Percentiles rank a stretch among this genome's conserved stretches.
These are phyloP conservation scores for Nyleta sp. DNA, from an alignment of 2,888 invertebrate species.

Conservation along the genomic window DNA sequence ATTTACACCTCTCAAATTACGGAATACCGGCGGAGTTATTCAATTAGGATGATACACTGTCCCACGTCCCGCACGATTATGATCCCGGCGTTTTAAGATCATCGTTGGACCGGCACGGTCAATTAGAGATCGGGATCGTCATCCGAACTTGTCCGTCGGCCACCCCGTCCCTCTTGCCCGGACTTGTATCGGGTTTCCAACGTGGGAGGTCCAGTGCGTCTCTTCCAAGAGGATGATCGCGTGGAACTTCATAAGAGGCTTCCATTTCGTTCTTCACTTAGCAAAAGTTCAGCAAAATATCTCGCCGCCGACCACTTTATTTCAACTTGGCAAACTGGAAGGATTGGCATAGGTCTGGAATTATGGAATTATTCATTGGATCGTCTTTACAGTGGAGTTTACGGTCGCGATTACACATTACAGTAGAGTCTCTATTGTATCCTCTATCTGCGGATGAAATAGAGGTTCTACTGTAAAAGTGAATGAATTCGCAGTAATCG, in stretches of 20 bases:
- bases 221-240: conserved; percentile 80
- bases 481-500: no score
- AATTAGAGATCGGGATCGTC: conserved; percentile 81
- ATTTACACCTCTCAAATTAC: conserved; percentile 62
- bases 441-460: no score
- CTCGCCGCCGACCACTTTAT: neutral
- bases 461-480: no score
- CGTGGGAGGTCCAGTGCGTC: conserved; percentile 81
- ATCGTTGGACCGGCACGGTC: conserved; percentile 77
- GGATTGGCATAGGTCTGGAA: conserved; percentile 1
- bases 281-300: conserved; percentile 44
- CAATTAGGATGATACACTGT: conserved; percentile 71
- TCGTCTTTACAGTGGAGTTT: no score
- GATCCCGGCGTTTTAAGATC: conserved; percentile 77
- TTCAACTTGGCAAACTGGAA: neutral
- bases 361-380: no score
- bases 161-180: conserved; percentile 55
- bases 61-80: conserved; percentile 77
- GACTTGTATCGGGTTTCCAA: conserved; percentile 77
- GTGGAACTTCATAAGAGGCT: conserved; percentile 81
- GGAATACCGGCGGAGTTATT: conserved; percentile 59
- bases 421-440: no score
- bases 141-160: conserved; percentile 69
- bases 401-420: no score
- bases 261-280: conserved; percentile 70